phyloP scores from a whole-genome alignment of 2,113 vertebrate genomes.

The Notiomystis cincta region DNA sequence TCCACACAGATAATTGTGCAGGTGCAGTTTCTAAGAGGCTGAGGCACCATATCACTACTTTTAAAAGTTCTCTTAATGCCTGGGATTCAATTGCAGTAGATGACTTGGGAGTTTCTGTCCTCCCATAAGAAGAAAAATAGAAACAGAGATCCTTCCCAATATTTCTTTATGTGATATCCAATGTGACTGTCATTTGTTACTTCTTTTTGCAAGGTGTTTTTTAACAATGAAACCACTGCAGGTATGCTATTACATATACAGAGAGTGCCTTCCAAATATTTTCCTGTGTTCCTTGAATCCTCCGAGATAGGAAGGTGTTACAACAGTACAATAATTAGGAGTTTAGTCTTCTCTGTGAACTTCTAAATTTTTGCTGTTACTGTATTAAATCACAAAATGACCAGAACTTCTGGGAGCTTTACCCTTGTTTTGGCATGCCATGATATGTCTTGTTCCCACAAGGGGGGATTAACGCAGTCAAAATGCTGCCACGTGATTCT shows the following conservation, averaged over 20 bases:
- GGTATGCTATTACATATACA: neutral
- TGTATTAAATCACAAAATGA: neutral
- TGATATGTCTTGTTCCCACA: neutral
- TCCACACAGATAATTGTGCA: neutral
- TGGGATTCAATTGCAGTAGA: neutral
- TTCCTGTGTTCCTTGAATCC: neutral
- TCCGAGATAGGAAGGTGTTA: neutral
- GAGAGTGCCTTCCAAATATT: neutral
- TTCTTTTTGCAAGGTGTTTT: neutral
- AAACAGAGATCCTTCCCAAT: neutral
- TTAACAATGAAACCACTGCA: neutral
- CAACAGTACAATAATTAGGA: neutral
- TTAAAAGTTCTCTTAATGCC: neutral
- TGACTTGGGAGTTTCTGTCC: neutral
- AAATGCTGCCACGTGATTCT: neutral
- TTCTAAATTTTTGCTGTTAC: neutral
- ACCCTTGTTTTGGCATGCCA: neutral
- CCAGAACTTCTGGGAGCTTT: neutral
- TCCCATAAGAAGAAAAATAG: neutral
- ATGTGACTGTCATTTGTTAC: neutral
- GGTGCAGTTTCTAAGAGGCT: neutral
- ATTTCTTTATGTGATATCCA: neutral
- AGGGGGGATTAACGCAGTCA: neutral
- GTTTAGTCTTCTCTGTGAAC: neutral
- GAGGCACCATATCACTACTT: neutral